Evolutionary conservation across 2,888 invertebrate genomes (phyloP).

Genomic region (Oscheius sp.): DNA sequence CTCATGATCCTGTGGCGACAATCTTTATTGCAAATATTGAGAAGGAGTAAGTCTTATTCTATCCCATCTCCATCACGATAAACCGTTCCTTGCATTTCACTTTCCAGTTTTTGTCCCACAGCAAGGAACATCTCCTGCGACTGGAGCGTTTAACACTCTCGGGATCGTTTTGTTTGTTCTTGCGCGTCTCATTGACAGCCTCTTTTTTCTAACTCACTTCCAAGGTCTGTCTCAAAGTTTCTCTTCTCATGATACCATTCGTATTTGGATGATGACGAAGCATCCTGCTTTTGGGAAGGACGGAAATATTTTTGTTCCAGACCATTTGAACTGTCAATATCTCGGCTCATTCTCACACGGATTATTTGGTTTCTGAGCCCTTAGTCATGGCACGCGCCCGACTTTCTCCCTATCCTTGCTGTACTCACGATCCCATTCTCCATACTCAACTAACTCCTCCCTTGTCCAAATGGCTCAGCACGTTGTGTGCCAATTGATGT

Average conservation of each 20-base stretch:
- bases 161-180: constrained; percentile 27
- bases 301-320: too few relatives aligned
- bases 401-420: constrained; percentile 1
- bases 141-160: constrained; percentile 1
- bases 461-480: too few relatives aligned
- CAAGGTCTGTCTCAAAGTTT: too few relatives aligned
- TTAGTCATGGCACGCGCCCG: constrained; percentile 23
- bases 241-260: too few relatives aligned
- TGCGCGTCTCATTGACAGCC: constrained; percentile 6
- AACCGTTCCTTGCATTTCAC: too few relatives aligned
- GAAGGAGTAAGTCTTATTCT: too few relatives aligned
- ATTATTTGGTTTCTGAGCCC: constrained; percentile 17
- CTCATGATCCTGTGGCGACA: too few relatives aligned
- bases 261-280: too few relatives aligned
- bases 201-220: neutral
- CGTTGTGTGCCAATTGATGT: neutral
- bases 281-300: too few relatives aligned
- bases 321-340: neutral
- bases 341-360: constrained; percentile 2
- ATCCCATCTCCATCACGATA: too few relatives aligned
- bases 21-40: too few relatives aligned
- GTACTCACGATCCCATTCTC: neutral
- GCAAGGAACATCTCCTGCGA: neutral
- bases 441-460: neutral
- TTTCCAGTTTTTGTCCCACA: constrained; percentile 7